phyloP scores from a whole-genome alignment of 2,888 invertebrate species.

The Drosophila nigricruria region DNA sequence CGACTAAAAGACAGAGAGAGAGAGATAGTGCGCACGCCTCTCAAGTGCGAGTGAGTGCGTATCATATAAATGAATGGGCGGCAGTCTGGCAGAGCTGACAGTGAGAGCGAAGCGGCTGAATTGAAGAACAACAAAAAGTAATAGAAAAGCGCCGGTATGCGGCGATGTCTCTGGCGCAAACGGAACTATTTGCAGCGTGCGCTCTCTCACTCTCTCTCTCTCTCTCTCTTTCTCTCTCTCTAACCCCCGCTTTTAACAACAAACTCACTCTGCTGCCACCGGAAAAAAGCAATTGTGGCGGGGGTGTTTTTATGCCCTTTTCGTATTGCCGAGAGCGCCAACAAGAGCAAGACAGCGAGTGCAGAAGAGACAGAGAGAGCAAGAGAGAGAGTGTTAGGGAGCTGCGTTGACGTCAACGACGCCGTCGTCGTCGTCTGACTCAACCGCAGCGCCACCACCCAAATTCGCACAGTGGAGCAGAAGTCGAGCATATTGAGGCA shows the following conservation, averaged over 20 bases:
- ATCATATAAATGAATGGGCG: constrained; percentile 60
- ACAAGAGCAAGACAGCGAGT: constrained; percentile 13
- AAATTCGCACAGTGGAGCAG: constrained; percentile 70
- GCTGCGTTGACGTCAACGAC: constrained; percentile 62
- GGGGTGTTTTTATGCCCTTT: constrained; percentile 59
- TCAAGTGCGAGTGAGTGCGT: constrained; percentile 42
- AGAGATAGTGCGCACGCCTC: constrained; percentile 5
- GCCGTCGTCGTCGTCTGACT: constrained; percentile 42
- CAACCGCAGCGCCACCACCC: constrained; percentile 70
- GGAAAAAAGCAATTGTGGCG: constrained; percentile 60
- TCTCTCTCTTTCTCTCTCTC: constrained; percentile 25
- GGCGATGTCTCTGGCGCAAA: constrained; percentile 47
- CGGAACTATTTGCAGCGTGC: constrained; percentile 44
- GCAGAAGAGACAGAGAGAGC: constrained; percentile 2
- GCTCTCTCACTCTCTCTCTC: constrained; percentile 5
- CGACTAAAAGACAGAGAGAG: constrained; percentile 16
- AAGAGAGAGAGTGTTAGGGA: constrained; percentile 30
- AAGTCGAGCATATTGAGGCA: constrained; percentile 46
- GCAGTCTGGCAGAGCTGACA: constrained; percentile 30
- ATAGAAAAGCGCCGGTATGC: constrained; percentile 70
- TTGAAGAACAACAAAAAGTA: constrained; percentile 29
- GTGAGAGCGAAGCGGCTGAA: constrained; percentile 47
- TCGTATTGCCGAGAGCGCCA: constrained; percentile 32
- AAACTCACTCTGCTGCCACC: constrained; percentile 30
- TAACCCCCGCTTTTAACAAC: constrained; percentile 40